phyloP scores from a whole-genome alignment of 2,888 invertebrate species.

The Lasioglossum morio region DNA sequence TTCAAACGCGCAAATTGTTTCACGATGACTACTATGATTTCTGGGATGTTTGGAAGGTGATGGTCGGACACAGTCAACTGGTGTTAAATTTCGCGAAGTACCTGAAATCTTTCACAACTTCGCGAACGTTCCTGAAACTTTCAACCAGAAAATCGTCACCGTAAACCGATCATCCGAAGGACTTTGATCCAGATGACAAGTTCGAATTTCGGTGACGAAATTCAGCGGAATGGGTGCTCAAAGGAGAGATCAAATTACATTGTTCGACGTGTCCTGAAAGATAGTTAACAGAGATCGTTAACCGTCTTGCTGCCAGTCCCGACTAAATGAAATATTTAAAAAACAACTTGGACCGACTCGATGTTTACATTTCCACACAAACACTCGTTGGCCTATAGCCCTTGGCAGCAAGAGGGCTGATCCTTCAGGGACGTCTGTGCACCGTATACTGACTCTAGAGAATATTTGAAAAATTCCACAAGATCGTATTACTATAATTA shows the following conservation, averaged over 20 bases:
- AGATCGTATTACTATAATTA: neutral
- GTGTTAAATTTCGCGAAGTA: neutral
- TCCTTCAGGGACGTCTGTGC: neutral
- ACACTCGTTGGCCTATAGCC: neutral
- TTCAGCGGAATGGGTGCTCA: neutral
- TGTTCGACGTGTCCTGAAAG: neutral
- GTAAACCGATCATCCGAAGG: neutral
- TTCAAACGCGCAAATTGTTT: neutral
- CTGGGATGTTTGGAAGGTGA: neutral
- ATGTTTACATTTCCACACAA: neutral
- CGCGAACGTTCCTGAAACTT: neutral
- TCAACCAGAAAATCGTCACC: neutral
- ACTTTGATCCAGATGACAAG: neutral
- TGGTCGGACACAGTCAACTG: neutral
- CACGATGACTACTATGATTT: neutral
- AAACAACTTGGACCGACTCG: neutral
- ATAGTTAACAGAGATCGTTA: constrained; percentile 2
- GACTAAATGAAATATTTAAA: neutral
- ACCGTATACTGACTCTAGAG: neutral
- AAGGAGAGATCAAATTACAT: neutral
- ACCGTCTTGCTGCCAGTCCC: neutral
- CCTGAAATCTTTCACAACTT: neutral
- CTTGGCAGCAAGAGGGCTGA: neutral
- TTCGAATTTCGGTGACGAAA: neutral
- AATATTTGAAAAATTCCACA: neutral